Evolutionary conservation across 2,797 vertebrate genomes (phyloP), one percentile per base, ranked within the genome.

Genomic region (Myotis planiceps): DNA sequence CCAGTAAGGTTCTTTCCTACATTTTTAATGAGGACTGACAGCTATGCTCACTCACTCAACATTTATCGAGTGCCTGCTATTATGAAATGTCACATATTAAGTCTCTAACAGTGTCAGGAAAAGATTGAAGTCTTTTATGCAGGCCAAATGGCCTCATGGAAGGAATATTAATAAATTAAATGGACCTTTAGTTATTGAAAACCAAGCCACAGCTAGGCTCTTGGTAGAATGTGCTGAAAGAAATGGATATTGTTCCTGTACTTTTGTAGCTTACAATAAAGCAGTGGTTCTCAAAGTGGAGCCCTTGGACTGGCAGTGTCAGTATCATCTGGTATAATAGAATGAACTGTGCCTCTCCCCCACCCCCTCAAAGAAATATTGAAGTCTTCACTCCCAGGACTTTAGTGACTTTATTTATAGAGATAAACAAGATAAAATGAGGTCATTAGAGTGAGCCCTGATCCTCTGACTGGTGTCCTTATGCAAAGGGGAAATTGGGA

Each of bases 1-100:
- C 58, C 25, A 32, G 74, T 23, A 80, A 95, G 47, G 4, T n/a
- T 81, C 60, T 60, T 85, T 90, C 47, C 47, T 13, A 93, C 37
- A 86, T 90, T 82, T 95, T 69, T 94, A 97, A 96, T 93, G 85
- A 95, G 90, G 34, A 90, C 34, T 60, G 58, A 83, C 88, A 90
- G 81, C n/a, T 51, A 49, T 82, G 85, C 58, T 79, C 87, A 75
- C 45, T 68, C 72, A 75, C 72, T 21, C 92, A 66, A 58, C 51
- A 49, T 75, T 90, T 75, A 90, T 15, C 34, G 94, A 95, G 75
- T 14, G 23, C 58, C 37, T 75, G 68, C 66, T 66, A 37, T 47
- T 47, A 63, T 60, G 95, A 90, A 92, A 94, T 75, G 90, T 49
- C 78, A 68, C 10, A 42, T 45, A 14, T 6, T 68, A 71, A 80